A percentile compares a stretch with the other conserved stretches of the same genome.
phyloP scores from a whole-genome alignment of 2,113 vertebrate genomes.

The Muscicapa adusta region DNA sequence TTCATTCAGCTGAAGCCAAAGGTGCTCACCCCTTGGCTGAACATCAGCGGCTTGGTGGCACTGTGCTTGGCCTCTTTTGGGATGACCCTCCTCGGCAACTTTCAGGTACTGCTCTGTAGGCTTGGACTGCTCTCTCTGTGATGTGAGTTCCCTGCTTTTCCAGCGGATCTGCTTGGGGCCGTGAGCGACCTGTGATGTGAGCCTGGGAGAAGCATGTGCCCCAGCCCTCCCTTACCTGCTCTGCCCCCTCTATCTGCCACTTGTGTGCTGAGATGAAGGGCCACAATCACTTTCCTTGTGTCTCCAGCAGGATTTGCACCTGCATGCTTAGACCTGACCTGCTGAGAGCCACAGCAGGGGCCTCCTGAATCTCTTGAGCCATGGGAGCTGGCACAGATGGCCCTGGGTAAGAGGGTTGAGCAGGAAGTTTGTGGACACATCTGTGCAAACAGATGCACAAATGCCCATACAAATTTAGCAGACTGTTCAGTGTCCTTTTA shows the following conservation, averaged over 20 bases:
- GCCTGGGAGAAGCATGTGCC: neutral
- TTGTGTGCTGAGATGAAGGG: neutral
- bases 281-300: accelerated
- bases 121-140: neutral
- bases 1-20: slow-evolving; percentile 88
- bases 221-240: neutral
- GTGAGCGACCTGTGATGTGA: neutral
- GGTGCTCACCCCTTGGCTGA: slow-evolving; percentile 81
- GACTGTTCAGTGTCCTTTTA: neutral
- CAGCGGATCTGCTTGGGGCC: neutral
- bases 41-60: slow-evolving; percentile 73
- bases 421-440: accelerated
- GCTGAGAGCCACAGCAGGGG: neutral
- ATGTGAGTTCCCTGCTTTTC: neutral
- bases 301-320: neutral
- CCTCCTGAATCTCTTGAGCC: neutral
- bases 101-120: slow-evolving; percentile 79
- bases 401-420: neutral
- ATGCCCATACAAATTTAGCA: neutral
- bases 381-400: neutral
- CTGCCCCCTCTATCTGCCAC: neutral
- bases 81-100: slow-evolving; percentile 91
- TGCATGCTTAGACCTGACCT: neutral
- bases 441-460: neutral
- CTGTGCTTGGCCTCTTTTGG: slow-evolving; percentile 84